phyloP scores from a whole-genome alignment of 1,140 invertebrate genomes.

The Phymorhynchus buccinoides region DNA sequence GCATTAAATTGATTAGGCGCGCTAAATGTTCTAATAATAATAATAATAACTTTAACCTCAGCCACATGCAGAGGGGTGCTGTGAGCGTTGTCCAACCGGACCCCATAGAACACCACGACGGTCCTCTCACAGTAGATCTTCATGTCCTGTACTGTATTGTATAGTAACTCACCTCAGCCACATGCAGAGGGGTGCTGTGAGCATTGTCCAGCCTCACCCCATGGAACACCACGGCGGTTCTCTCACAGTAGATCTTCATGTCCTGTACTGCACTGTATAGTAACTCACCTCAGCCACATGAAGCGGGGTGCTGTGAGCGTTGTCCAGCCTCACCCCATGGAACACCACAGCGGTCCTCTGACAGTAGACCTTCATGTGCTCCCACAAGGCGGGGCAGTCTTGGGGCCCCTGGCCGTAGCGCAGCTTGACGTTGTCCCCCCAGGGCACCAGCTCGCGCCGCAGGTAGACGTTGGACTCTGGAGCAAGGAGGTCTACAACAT shows the following conservation, averaged over 20 bases:
- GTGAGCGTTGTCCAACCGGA: too few species aligned
- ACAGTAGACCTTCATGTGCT: slow-evolving; percentile 93
- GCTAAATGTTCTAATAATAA: too few species aligned
- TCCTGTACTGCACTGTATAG: too few species aligned
- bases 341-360: slow-evolving; percentile 91
- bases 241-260: slow-evolving; percentile 93
- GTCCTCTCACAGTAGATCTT: too few species aligned
- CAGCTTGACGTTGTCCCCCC: slow-evolving; percentile 98
- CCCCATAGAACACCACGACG: too few species aligned
- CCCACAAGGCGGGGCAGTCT: slow-evolving; percentile 95
- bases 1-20: too few species aligned
- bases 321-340: slow-evolving; percentile 96
- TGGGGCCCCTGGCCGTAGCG: slow-evolving; percentile 87
- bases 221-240: slow-evolving; percentile 92
- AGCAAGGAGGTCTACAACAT: background rate
- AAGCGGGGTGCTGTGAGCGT: slow-evolving; percentile 98
- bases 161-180: slow-evolving; percentile 85
- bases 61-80: too few species aligned
- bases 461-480: slow-evolving; percentile 80
- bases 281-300: slow-evolving; percentile 87
- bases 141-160: too few species aligned
- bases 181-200: slow-evolving; percentile 97
- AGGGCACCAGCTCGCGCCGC: slow-evolving; percentile 93
- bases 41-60: too few species aligned
- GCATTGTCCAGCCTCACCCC: slow-evolving; percentile 98